A percentile compares a stretch with the other conserved stretches of the same genome.
Conservation (phyloP, 2,888 invertebrate genomes). For the Monochamus alternatus region DNA sequence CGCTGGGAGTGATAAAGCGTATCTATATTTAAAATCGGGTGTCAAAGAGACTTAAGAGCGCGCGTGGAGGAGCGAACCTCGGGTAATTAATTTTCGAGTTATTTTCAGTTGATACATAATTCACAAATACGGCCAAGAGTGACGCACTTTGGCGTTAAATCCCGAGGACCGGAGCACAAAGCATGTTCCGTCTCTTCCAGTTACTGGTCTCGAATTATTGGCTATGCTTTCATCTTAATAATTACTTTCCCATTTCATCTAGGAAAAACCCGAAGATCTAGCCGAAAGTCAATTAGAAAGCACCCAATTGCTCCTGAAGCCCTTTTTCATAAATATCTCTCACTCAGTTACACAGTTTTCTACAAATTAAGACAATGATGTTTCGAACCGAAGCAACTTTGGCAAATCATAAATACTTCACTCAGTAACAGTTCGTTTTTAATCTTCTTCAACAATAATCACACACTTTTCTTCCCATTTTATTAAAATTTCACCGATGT, state of each 20-base stretch:
- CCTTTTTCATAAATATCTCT: no score
- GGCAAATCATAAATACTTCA: no score
- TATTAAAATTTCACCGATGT: no score
- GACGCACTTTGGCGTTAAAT: constrained; percentile 58
- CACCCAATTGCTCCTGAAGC: no score
- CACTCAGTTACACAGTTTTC: no score
- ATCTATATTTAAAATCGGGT: constrained; percentile 64
- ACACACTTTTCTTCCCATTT: no score
- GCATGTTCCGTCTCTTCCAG: constrained; percentile 12
- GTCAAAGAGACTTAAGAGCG: constrained; percentile 63
- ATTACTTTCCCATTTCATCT: neutral
- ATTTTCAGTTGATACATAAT: constrained; percentile 64
- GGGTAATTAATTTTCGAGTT: constrained; percentile 64
- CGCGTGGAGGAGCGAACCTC: constrained; percentile 60
- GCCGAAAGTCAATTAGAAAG: no score
- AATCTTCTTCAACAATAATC: no score
- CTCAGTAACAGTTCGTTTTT: no score
- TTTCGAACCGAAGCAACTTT: no score
- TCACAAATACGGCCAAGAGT: constrained; percentile 61
- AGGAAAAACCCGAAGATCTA: no score
- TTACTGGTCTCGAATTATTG: constrained; percentile 7
- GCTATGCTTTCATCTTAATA: constrained; percentile 10
- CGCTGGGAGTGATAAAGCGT: constrained; percentile 56
- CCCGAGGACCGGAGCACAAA: constrained; percentile 11
- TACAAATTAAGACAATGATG: no score